Conservation (phyloP, 1,140 invertebrate genomes). For the Coptotermes formosanus region DNA sequence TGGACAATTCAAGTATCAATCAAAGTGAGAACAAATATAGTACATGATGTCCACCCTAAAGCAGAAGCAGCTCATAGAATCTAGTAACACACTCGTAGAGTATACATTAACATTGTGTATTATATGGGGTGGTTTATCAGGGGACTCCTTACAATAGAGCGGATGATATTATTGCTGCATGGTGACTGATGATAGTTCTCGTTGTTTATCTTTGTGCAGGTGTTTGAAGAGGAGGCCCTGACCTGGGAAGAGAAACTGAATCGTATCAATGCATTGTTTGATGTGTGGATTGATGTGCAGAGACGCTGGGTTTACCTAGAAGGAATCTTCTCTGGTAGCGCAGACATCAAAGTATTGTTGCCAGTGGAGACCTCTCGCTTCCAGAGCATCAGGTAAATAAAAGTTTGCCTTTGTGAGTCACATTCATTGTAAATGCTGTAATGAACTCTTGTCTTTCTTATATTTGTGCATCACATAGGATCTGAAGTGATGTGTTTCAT, state of each 20-base stretch:
- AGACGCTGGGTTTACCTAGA: slow-evolving; percentile 99
- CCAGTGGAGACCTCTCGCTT: slow-evolving; percentile 98
- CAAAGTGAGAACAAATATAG: too few relatives aligned
- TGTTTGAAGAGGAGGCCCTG: slow-evolving; percentile 98
- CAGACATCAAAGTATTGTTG: slow-evolving; percentile 96
- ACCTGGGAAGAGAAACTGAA: slow-evolving; percentile 99
- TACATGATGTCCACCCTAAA: too few relatives aligned
- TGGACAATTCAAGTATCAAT: too few relatives aligned
- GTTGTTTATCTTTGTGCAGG: slow-evolving; percentile 42
- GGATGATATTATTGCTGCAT: too few relatives aligned
- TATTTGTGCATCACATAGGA: not conserved
- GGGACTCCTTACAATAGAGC: too few relatives aligned
- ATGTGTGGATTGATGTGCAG: slow-evolving; percentile 99
- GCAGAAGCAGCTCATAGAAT: too few relatives aligned
- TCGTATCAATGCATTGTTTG: slow-evolving; percentile 95
- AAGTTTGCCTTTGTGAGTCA: not conserved
- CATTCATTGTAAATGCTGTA: slow-evolving; percentile 9
- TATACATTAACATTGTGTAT: too few relatives aligned
- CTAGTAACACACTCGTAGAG: too few relatives aligned
- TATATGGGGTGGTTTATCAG: too few relatives aligned
- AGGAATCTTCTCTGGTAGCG: slow-evolving; percentile 97
- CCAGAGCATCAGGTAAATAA: slow-evolving; percentile 74
- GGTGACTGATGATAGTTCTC: too few relatives aligned
- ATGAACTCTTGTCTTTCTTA: not conserved
- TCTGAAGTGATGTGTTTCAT: slow-evolving; percentile 7